A percentile compares a stretch with the other conserved stretches of the same genome.
These are phyloP conservation scores for Coecobrya sp. DNA, from an alignment of 2,888 invertebrate species.

Conservation along the genomic window DNA sequence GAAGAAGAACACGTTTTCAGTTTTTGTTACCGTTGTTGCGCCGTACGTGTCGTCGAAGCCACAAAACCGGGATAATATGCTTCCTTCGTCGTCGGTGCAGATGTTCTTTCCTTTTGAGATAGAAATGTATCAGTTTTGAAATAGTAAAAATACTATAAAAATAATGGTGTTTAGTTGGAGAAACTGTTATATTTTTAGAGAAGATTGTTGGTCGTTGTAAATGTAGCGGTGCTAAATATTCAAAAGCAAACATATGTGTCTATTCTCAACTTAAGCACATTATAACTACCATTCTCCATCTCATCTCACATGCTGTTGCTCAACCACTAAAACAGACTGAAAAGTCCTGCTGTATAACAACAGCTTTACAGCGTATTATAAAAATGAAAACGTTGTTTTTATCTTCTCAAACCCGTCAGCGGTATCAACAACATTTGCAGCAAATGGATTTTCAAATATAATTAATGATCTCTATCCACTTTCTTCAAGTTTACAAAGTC, in stretches of 20 bases:
- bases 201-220: conserved; percentile 38
- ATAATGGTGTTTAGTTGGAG: conserved; percentile 42
- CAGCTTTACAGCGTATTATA: conserved; percentile 30
- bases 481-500: not conserved
- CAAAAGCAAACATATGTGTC: not conserved
- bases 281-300: not conserved
- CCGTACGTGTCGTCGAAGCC: conserved; percentile 29
- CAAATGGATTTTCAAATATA: conserved; percentile 42
- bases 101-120: conserved; percentile 49
- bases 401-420: conserved; percentile 70
- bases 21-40: too few relatives aligned
- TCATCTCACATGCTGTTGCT: too few relatives aligned
- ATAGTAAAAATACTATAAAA: conserved; percentile 36
- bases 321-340: too few relatives aligned
- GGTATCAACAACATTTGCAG: conserved; percentile 73
- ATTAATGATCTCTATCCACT: conserved; percentile 33
- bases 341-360: not conserved
- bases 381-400: conserved; percentile 74
- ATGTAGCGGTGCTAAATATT: conserved; percentile 21
- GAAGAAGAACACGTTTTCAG: conserved; percentile 13
- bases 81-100: not conserved
- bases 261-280: not conserved
- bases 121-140: conserved; percentile 50
- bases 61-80: not conserved
- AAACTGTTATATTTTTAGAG: conserved; percentile 64